Conservation (phyloP, 1,140 invertebrate species). For the Zaprionus ornatus region DNA sequence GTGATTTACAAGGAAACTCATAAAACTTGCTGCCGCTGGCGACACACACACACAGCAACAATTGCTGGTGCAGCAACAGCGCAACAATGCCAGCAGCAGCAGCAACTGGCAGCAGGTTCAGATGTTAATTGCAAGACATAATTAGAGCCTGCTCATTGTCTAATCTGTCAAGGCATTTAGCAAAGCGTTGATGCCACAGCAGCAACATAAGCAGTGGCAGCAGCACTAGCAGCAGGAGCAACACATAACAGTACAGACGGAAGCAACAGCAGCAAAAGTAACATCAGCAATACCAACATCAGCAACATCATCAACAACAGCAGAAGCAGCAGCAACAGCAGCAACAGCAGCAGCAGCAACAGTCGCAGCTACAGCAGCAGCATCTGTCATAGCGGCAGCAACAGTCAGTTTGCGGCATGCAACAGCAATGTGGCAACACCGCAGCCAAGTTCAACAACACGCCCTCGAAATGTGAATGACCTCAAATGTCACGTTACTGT, state of each 20-base stretch:
- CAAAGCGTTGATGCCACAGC: constrained; percentile 53
- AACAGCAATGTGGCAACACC: constrained; percentile 28
- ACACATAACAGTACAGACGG: constrained; percentile 54
- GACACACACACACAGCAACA: constrained; percentile 32
- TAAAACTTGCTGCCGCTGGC: constrained; percentile 70
- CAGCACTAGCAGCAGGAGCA: not conserved
- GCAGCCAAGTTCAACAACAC: constrained; percentile 79
- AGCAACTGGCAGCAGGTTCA: constrained; percentile 49
- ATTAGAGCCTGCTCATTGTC: constrained; percentile 76
- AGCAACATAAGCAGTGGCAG: constrained; percentile 11
- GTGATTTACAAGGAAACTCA: constrained; percentile 57
- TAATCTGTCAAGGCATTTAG: constrained; percentile 78
- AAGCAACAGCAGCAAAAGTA: not conserved
- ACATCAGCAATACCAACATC: not conserved
- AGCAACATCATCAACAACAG: constrained; percentile 2
- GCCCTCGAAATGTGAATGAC: constrained; percentile 83
- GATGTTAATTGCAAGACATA: constrained; percentile 79
- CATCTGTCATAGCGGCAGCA: not conserved
- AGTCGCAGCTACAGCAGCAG: not conserved
- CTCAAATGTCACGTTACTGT: constrained; percentile 77
- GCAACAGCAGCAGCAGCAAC: constrained; percentile 8
- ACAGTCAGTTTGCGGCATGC: constrained; percentile 9
- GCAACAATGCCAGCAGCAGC: constrained; percentile 18
- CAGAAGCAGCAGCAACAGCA: not conserved
- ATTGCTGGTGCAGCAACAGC: constrained; percentile 1